A percentile compares a stretch with the other conserved stretches of the same genome.
Evolutionary conservation across 2,113 vertebrate genomes (phyloP).

Genomic region (Microcebus lehilahytsara): DNA sequence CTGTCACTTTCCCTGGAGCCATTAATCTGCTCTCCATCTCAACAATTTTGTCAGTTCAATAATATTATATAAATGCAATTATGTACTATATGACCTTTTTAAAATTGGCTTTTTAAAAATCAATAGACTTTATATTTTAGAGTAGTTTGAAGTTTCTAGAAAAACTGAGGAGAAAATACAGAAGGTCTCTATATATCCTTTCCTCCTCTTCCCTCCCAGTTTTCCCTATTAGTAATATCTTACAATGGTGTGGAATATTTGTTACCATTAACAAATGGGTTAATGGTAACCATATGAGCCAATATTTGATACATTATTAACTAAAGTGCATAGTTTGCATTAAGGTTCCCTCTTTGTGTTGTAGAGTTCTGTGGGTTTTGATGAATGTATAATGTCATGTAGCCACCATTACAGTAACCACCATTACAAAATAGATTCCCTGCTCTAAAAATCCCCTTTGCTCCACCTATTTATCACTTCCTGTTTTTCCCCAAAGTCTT

Average conservation of each 20-base stretch:
- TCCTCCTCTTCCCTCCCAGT: background rate
- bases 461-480: background rate
- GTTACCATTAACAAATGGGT: background rate
- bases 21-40: background rate
- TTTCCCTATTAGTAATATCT: background rate
- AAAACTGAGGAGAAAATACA: background rate
- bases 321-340: background rate
- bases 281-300: background rate
- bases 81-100: background rate
- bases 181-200: background rate
- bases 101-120: conserved; percentile 14
- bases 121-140: background rate
- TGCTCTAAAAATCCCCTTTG: background rate
- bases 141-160: background rate
- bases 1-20: background rate
- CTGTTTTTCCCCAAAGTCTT: background rate
- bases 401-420: background rate
- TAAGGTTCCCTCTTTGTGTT: background rate
- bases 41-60: background rate
- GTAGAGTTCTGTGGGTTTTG: background rate
- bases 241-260: background rate
- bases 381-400: background rate
- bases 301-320: background rate
- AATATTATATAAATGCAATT: conserved; percentile 8
- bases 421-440: background rate